Percentiles rank a stretch among this genome's conserved stretches.
Evolutionary conservation across 2,113 vertebrate species (phyloP).

Genomic region (Vimba vimba): DNA sequence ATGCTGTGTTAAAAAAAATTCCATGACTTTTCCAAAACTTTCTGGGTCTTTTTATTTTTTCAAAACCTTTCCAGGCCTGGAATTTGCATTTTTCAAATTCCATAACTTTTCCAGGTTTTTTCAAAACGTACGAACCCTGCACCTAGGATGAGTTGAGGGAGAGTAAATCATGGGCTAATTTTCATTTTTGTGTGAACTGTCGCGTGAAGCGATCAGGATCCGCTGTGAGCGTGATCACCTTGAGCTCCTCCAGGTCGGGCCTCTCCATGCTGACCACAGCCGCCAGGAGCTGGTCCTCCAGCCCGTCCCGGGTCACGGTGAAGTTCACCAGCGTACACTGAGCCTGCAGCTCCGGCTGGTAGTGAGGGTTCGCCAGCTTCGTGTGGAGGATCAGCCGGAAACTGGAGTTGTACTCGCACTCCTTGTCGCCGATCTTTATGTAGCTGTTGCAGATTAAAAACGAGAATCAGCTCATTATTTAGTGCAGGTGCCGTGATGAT

Average conservation of each 20-base stretch:
- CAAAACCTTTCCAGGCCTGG: too few relatives aligned
- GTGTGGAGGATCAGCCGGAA: slow-evolving; percentile 96
- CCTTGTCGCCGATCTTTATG: slow-evolving; percentile 93
- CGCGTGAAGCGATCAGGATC: too few relatives aligned
- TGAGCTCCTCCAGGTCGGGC: slow-evolving; percentile 92
- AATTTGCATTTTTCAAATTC: too few relatives aligned
- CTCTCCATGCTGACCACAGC: slow-evolving; percentile 90
- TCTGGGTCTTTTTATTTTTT: too few relatives aligned
- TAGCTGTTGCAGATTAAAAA: slow-evolving; percentile 70
- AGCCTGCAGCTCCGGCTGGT: slow-evolving; percentile 94
- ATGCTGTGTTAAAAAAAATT: too few relatives aligned
- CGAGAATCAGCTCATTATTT: background rate
- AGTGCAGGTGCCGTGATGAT: background rate
- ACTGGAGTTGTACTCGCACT: slow-evolving; percentile 87
- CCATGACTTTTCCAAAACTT: too few relatives aligned
- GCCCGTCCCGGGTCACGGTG: slow-evolving; percentile 86
- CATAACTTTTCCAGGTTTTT: too few relatives aligned
- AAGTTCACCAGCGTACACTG: slow-evolving; percentile 97
- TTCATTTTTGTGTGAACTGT: too few relatives aligned
- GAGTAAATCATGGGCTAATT: too few relatives aligned
- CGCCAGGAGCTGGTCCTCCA: slow-evolving; percentile 94
- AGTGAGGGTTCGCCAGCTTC: slow-evolving; percentile 93
- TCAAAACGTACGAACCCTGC: too few relatives aligned
- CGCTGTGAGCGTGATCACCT: slow-evolving; percentile 73
- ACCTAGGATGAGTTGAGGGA: too few relatives aligned